These are phyloP conservation scores for Chunga burmeisteri DNA, from an alignment of 2,113 vertebrate genomes.

Conservation along the genomic window DNA sequence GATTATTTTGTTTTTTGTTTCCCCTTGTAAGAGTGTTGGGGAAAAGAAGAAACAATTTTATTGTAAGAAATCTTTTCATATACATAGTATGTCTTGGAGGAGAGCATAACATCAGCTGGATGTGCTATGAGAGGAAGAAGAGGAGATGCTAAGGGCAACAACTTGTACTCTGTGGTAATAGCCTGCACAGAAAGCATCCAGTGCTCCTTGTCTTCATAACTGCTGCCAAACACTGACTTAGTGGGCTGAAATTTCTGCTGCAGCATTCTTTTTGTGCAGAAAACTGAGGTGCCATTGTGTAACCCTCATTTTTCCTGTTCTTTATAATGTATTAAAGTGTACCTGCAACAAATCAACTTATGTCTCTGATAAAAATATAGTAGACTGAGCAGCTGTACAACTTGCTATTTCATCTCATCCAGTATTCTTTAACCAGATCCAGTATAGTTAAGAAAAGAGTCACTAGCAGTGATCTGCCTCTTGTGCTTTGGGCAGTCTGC, in stretches of 20 bases:
- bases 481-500: background rate
- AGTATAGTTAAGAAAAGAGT: background rate
- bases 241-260: background rate
- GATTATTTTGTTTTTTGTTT: background rate
- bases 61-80: background rate
- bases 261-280: background rate
- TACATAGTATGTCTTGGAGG: background rate
- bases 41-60: background rate
- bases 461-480: background rate
- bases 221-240: background rate
- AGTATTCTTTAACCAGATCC: background rate
- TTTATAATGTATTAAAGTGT: background rate
- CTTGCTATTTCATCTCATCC: background rate
- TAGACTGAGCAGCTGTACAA: background rate
- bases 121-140: background rate
- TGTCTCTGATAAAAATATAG: background rate
- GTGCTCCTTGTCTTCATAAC: background rate
- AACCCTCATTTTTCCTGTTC: background rate
- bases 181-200: background rate
- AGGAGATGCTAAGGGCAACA: background rate
- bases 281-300: background rate
- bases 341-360: background rate
- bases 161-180: background rate
- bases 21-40: background rate
- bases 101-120: background rate